These are phyloP conservation scores for Cyanoramphus novaezelandiae DNA, from an alignment of 2,113 vertebrate species.

Conservation along the genomic window DNA sequence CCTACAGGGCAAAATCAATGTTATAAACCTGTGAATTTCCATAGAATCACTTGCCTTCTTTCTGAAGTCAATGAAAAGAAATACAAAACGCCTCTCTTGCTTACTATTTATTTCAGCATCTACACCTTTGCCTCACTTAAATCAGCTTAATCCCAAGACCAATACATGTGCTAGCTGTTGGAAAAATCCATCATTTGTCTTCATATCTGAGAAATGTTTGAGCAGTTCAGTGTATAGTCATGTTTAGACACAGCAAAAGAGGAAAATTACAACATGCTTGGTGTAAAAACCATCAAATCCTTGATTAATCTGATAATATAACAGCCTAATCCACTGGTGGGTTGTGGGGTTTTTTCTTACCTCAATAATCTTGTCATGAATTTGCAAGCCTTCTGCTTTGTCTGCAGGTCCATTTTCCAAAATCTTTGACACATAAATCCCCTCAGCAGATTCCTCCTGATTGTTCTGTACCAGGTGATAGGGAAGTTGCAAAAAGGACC, in stretches of 20 bases:
- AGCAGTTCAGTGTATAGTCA: background rate
- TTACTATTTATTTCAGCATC: background rate
- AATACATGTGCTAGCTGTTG: background rate
- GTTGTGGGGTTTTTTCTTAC: constrained; percentile 48
- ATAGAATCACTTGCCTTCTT: background rate
- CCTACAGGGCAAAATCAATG: background rate
- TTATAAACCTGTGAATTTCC: background rate
- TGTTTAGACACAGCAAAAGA: background rate
- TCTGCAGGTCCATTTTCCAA: constrained; percentile 77
- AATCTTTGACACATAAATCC: constrained; percentile 81
- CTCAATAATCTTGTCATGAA: constrained; percentile 79
- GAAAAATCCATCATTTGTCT: background rate
- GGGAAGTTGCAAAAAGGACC: background rate
- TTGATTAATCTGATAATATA: constrained; percentile 1
- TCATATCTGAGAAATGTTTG: background rate
- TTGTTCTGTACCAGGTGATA: constrained; percentile 38
- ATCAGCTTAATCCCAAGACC: background rate
- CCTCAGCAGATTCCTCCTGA: constrained; percentile 68
- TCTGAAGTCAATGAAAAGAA: background rate
- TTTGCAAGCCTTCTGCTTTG: constrained; percentile 68
- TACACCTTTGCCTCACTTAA: background rate
- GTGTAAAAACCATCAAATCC: constrained; percentile 1
- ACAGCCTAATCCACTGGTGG: background rate
- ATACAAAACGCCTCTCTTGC: background rate
- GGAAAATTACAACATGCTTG: background rate